Evolutionary conservation across 1,140 invertebrate species (phyloP).

Genomic region (Drosophila athabasca): DNA sequence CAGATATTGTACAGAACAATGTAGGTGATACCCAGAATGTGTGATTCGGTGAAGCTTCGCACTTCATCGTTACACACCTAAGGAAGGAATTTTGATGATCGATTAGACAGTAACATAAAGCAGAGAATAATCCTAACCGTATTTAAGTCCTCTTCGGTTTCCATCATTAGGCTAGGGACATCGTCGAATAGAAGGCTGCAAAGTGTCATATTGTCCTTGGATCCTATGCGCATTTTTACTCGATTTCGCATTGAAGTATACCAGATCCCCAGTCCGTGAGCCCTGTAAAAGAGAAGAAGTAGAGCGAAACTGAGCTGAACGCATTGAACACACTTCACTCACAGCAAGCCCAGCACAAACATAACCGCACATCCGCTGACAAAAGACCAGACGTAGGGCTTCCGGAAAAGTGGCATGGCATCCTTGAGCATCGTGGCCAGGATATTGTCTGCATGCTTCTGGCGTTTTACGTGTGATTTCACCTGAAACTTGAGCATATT

Average conservation of each 20-base stretch:
- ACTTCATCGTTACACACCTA: conserved; percentile 58
- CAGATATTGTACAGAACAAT: conserved; percentile 54
- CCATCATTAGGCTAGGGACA: conserved; percentile 6
- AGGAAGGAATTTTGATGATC: background rate
- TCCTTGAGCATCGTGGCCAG: conserved; percentile 48
- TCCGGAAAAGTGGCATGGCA: conserved; percentile 64
- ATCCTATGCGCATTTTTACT: conserved; percentile 47
- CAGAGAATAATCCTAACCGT: conserved; percentile 10
- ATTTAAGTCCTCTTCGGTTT: conserved; percentile 41
- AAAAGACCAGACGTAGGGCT: conserved; percentile 44
- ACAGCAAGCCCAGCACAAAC: conserved; percentile 61
- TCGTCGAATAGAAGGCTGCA: conserved; percentile 48
- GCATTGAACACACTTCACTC: conserved; percentile 7
- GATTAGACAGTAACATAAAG: too few relatives aligned
- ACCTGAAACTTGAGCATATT: conserved; percentile 35
- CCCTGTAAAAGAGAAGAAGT: conserved; percentile 7
- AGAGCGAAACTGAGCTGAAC: too few relatives aligned
- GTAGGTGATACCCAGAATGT: conserved; percentile 47
- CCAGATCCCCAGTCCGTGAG: conserved; percentile 59
- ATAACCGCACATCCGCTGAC: conserved; percentile 51
- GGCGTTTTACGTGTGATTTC: background rate
- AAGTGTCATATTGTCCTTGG: conserved; percentile 37
- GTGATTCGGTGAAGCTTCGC: conserved; percentile 50
- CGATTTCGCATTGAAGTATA: conserved; percentile 62
- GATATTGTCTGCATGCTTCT: conserved; percentile 15